phyloP scores from a whole-genome alignment of 2,113 vertebrate genomes.

The Entelurus aequoreus region DNA sequence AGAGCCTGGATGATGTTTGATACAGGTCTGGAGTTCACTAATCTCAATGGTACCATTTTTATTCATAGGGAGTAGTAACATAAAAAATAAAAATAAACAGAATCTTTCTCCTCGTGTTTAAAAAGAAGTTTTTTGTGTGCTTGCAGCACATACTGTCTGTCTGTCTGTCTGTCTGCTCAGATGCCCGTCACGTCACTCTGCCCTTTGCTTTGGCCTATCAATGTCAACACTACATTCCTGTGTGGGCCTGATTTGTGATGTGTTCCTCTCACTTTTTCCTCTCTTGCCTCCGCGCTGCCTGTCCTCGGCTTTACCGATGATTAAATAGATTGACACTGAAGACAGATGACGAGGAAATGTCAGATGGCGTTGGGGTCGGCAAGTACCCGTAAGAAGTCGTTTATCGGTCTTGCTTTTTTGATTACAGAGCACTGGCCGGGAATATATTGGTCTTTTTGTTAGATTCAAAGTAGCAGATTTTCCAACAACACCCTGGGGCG shows the following conservation, averaged over 20 bases:
- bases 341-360: constrained; percentile 51
- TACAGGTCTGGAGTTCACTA: constrained; percentile 38
- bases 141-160: constrained; percentile 26
- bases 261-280: constrained; percentile 29
- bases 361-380: constrained; percentile 42
- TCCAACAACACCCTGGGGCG: constrained; percentile 24
- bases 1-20: constrained; percentile 33
- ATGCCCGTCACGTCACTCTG: constrained; percentile 71
- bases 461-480: constrained; percentile 38
- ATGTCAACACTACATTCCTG: constrained; percentile 71
- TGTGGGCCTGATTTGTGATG: constrained; percentile 62
- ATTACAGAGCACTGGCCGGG: background rate
- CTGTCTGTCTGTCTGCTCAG: constrained; percentile 55
- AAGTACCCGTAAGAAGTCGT: constrained; percentile 15
- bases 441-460: constrained; percentile 13
- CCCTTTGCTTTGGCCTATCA: constrained; percentile 72
- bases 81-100: constrained; percentile 37
- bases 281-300: constrained; percentile 35
- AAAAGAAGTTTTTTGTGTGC: constrained; percentile 18
- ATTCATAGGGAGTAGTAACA: constrained; percentile 44
- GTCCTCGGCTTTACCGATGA: constrained; percentile 31
- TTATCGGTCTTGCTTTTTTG: constrained; percentile 16
- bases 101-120: constrained; percentile 41
- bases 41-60: constrained; percentile 39
- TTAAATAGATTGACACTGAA: constrained; percentile 49